Percentiles rank a stretch among this genome's conserved stretches.
phyloP scores from a whole-genome alignment of 2,888 invertebrate genomes.

The Tupiocoris notatus region DNA sequence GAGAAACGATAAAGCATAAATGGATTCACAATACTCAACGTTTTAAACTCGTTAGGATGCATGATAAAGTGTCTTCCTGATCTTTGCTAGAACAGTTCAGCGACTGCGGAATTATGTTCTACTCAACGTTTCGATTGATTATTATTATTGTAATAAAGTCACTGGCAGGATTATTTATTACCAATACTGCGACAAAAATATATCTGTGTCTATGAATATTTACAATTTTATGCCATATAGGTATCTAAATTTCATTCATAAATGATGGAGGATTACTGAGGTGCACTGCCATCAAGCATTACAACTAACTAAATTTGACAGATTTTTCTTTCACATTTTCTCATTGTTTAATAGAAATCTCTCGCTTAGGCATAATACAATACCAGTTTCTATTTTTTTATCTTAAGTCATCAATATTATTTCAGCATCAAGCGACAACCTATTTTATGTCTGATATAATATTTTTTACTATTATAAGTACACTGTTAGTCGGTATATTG shows the following conservation, averaged over 20 bases:
- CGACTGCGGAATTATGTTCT: neutral
- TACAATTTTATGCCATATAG: constrained; percentile 3
- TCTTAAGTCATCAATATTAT: too few species aligned
- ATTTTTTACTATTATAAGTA: too few species aligned
- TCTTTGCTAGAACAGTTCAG: neutral
- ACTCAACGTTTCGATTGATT: neutral
- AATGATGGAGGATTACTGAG: neutral
- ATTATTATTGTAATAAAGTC: neutral
- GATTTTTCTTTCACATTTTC: too few species aligned
- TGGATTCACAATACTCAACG: too few species aligned
- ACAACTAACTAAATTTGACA: too few species aligned
- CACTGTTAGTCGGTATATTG: too few species aligned
- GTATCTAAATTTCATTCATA: neutral
- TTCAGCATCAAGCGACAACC: too few species aligned
- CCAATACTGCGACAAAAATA: constrained; percentile 19
- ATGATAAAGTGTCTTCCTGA: too few species aligned
- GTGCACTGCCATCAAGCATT: too few species aligned
- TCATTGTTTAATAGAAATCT: neutral
- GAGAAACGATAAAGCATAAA: neutral
- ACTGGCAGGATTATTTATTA: constrained; percentile 30
- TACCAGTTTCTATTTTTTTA: too few species aligned
- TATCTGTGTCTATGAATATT: constrained; percentile 13
- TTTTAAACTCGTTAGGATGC: too few species aligned
- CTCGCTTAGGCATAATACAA: neutral
- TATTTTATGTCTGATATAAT: too few species aligned